A percentile compares a stretch with the other conserved stretches of the same genome.
Conservation (phyloP, 2,113 vertebrate species). For the Heptranchias perlo region DNA sequence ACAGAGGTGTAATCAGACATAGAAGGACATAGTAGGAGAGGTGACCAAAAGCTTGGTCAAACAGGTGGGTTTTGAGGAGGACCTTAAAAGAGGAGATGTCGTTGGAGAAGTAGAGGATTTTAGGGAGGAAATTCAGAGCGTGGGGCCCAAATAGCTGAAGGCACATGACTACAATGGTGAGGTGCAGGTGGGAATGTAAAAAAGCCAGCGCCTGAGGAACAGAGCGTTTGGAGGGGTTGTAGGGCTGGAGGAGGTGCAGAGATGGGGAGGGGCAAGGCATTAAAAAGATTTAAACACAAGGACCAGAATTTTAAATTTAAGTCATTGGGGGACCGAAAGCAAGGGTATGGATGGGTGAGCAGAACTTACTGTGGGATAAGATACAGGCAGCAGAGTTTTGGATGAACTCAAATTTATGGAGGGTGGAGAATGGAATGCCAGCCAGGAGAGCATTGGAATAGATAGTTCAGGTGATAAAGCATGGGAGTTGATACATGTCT, state of each 20-base stretch:
- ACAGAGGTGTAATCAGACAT: background rate
- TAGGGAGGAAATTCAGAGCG: background rate
- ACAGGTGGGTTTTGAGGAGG: background rate
- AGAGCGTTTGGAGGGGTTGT: background rate
- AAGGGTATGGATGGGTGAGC: background rate
- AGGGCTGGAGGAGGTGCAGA: background rate
- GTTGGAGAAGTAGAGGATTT: background rate
- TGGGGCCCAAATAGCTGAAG: background rate
- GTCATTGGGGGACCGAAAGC: background rate
- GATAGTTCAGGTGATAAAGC: background rate
- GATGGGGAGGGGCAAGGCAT: background rate
- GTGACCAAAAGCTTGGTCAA: no score
- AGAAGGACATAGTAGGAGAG: background rate
- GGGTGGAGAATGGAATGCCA: background rate
- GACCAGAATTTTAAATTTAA: background rate
- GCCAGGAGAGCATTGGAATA: background rate
- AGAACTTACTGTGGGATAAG: background rate
- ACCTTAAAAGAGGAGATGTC: background rate
- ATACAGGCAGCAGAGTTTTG: background rate
- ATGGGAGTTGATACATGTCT: background rate
- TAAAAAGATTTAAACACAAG: background rate
- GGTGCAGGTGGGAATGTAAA: background rate
- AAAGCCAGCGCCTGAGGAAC: background rate
- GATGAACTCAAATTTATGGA: background rate
- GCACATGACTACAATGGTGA: background rate